Evolutionary conservation across 2,113 vertebrate genomes (phyloP).

Genomic region (Myrmecobius fasciatus): DNA sequence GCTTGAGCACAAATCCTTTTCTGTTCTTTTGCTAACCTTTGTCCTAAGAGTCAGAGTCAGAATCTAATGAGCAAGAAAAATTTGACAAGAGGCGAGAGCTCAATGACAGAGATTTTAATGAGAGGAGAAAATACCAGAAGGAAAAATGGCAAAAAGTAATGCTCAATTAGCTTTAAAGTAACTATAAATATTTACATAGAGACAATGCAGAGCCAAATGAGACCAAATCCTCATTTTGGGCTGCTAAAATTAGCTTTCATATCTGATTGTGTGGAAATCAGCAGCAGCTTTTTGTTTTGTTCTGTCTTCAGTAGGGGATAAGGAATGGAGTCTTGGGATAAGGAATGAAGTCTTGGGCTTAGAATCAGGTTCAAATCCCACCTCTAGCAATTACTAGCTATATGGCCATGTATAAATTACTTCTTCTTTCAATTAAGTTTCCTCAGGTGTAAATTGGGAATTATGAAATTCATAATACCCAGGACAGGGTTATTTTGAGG

Average conservation of each 20-base stretch:
- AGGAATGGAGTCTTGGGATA: neutral
- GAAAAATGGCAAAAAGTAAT: constrained; percentile 29
- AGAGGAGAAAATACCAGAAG: constrained; percentile 69
- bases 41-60: constrained; percentile 68
- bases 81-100: constrained; percentile 56
- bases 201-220: constrained; percentile 55
- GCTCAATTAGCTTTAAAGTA: constrained; percentile 66
- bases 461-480: neutral
- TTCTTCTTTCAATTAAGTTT: neutral
- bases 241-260: neutral
- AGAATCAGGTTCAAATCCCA: neutral
- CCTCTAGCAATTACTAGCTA: neutral
- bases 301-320: neutral
- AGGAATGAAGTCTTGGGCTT: neutral
- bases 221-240: neutral
- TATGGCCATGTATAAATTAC: neutral
- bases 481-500: neutral
- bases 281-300: neutral
- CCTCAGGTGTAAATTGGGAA: neutral
- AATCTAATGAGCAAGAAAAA: constrained; percentile 72
- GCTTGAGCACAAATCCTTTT: constrained; percentile 64
- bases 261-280: neutral
- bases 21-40: constrained; percentile 74
- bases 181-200: constrained; percentile 74
- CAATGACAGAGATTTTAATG: constrained; percentile 75